Base-by-base conservation (phyloP, 2,113 vertebrate genomes). In the Carassius carassius region DNA sequence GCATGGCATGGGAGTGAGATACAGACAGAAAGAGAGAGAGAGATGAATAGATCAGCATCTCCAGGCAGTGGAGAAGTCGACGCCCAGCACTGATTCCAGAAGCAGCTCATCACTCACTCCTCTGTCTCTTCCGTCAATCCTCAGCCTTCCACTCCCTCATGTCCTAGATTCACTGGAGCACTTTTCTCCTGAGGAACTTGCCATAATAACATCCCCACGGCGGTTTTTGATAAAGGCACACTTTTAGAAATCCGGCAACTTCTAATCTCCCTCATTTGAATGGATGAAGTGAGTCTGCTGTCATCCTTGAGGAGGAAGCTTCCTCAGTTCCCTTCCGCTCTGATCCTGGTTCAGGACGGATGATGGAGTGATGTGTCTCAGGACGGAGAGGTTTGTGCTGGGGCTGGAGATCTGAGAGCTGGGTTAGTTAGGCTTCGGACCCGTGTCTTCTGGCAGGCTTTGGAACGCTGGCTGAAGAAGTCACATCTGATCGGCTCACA, bases 81-180 rank as follows among this genome's bases (percentile, higher is more conserved):
- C 92, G 88, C 91, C 92, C 91, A 90, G 89, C 89, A 88, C 82
- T 37, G 76, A 58, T 84, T 89, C 89, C 90, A 84, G 72, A 88
- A 91, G 88, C 89, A 91, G 90, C 88, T 88, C 86, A 87, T 85
- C 88, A 87, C 85, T 87, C 70, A 84, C 78, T 86, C 86, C 54
- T 83, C 78, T 35, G 25, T 37, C 23, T 54, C 29, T 32, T 78
- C 76, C 13, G 29, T 21, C 74, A 76, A 23, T 70, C 47, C 37
- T 65, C n/a, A 80, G 87, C 58, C 47, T 65, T 47, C 85, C 76
- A 41, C 54, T 78, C 74, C 60, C 78, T 75, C 37, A 14, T 78
- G 35, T 72, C 73, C 65, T 83, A 58, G 47, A 73, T 72, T 58
- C 51, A 82, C 7, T 41, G 11, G 44, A 82, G 49, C 32, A 58